Conservation (phyloP, 2,113 vertebrate species). For the Prochilodus magdalenae region DNA sequence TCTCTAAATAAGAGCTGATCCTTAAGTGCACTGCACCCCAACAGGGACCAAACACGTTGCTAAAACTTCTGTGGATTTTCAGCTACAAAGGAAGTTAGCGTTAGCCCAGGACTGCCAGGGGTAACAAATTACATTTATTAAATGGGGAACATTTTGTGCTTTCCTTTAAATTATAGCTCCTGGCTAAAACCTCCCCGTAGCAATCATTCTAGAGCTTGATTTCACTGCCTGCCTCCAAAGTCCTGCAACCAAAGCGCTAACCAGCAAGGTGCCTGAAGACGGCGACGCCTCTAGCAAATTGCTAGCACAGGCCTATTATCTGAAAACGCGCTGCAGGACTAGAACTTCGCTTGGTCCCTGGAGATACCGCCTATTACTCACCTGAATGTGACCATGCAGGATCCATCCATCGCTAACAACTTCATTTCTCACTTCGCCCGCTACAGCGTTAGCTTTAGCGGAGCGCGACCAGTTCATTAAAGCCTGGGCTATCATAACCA, state of each 20-base stretch:
- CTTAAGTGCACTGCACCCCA: neutral
- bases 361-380: neutral
- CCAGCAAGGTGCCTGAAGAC: neutral
- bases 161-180: neutral
- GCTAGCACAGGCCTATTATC: neutral
- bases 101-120: neutral
- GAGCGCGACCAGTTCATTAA: slow-evolving; percentile 65
- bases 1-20: neutral
- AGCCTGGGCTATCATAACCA: slow-evolving; percentile 66
- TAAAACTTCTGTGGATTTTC: neutral
- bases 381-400: slow-evolving; percentile 19
- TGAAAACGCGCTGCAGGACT: neutral
- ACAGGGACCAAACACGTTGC: neutral
- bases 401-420: slow-evolving; percentile 49
- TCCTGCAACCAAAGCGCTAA: neutral
- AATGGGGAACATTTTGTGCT: neutral
- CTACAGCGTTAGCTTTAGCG: slow-evolving; percentile 66
- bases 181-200: neutral
- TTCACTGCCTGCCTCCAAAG: neutral
- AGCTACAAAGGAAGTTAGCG: neutral
- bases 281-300: neutral
- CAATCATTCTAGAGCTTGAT: neutral
- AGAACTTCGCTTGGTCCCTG: too few relatives aligned
- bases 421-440: slow-evolving; percentile 75
- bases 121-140: slow-evolving; percentile 6